Base-by-base conservation (phyloP, 2,113 vertebrate genomes). In the Gopherus flavomarginatus region DNA sequence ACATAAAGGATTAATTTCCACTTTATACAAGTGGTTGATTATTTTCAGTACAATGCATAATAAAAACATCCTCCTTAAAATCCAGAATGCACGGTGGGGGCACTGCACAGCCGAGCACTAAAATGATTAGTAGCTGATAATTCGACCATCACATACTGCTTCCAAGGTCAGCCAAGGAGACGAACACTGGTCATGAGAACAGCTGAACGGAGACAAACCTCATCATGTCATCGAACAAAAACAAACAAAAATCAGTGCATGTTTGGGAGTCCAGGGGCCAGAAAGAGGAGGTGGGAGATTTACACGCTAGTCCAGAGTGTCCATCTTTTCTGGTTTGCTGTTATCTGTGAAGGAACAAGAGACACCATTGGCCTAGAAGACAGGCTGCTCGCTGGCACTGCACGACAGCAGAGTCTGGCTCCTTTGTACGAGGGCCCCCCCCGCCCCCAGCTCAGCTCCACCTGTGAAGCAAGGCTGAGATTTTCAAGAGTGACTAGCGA, bases 1-100 rank as follows among this genome's bases (percentile, higher is more conserved):
- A 99, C 99, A 99, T 99, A 99, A 98, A 99, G 98, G 97, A 97
- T 98, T 98, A 98, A 98, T 97, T 98, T 94, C 98, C 98, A 98
- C 98, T 96, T 92, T 92, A 97, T 56, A 97, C 50, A 97, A 98
- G 98, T 98, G 97, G 98, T 97, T 97, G 98, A 98, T 98, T 97
- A 95, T 93, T 96, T 97, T 97, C 96, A 97, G 98, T 98, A 98
- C 95, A 96, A 98, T 75, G 97, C 93, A 94, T 97, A 94, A 96
- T 99, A 99, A 99, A 99, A 99, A 98, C 96, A 98, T 97, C 98
- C 97, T 98, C 93, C 98, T 97, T 98, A 98, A 98, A 96, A 98
- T 92, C 91, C 91, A 89, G 93, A 96, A 92, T 80, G 90, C 95
- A 95, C 93, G 94, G 85, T 94, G 75, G 38, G 98, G 98, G 95